Evolutionary conservation across 2,888 invertebrate genomes (phyloP), one percentile per base, ranked within the genome.

Genomic region (Vanessa cardui): DNA sequence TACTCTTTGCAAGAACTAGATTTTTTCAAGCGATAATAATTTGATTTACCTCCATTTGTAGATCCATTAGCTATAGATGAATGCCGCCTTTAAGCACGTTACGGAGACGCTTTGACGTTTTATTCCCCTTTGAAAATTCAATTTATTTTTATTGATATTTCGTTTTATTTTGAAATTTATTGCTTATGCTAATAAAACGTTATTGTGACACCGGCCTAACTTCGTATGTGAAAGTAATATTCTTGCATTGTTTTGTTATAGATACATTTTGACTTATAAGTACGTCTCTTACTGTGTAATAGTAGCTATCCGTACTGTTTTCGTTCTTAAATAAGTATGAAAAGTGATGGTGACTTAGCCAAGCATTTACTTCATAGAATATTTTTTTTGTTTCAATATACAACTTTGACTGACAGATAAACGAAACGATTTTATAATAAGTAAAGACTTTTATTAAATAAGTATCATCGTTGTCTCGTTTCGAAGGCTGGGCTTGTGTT

Each of bases 1-100:
- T 31, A 16, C 54, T 54, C 15, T 12, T 50, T 31, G 7, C 54
- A 31, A 52, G 26, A 52, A 52, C 15, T 61, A 47, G 21, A 61
- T 66, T 33, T 49, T 20, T 33, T 66, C 47, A 33, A 62, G 44
- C 56, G 61, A 56, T 33, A 31, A 33, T 62, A 66, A 66, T 66
- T 61, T 45, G 47, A 66, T 66, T 66, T 66, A 54, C 54, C 39
- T 61, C 56, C 54, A 66, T 66, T 66, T 62, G 66, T 26, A 60
- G 45, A 52, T 16, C 54, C 54, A 54, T 66, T 66, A 66, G 56
- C 62, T 56, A 62, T 66, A 61, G 66, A 56, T 47, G 66, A 39
- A 39, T 49, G 56, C 56, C 31, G 54, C 54, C 54, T 54, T 54
- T 54, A 54, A 54, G 54, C 26, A n/a, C 54, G 15, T 31, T 31